Evolutionary conservation across 2,888 invertebrate species (phyloP), one percentile per base, ranked within the genome.

Genomic region (Yponomeuta plumbellus): DNA sequence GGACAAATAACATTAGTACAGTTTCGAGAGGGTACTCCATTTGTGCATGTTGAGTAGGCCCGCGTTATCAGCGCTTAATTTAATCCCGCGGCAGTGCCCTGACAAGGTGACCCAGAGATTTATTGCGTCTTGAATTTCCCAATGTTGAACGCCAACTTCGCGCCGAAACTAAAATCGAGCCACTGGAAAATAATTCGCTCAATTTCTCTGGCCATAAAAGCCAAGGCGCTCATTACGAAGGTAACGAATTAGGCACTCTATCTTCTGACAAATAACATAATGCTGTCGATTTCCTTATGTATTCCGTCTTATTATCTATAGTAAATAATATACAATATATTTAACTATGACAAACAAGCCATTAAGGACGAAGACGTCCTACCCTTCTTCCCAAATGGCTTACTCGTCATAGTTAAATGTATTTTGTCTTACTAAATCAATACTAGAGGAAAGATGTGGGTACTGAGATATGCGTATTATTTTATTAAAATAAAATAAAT

Each of bases 1-100:
- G 44, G 44, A 70, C 74, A 76, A 72, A 78, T 73, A 74, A 75
- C 74, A 74, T 77, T 75, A 76, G 59, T 21, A 59, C 59, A 59
- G 59, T 22, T 52, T 59, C 59, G 59, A 59, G 59, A 23, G 59
- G 23, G 59, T 52, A 52, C 44, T 59, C 59, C 59, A 59, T 59
- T 59, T 59, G 59, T 59, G 59, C 21, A 23, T 22, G 22, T 21
- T 59, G 59, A 23, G 59, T 52, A 52, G 44, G 44, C 44, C 44
- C 17, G 44, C 44, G 44, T 52, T 52, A 52, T 52, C 44, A 52
- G 44, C 44, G 44, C 44, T 52, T 52, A 17, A 52, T 52, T 52
- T 52, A 52, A 52, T 52, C 44, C 44, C 44, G 44, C 44, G 44
- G 44, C 44, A 52, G 44, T 52, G 13, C 44, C 44, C 44, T 52